A percentile compares a stretch with the other conserved stretches of the same genome.
These are phyloP conservation scores for Saccopteryx leptura DNA, from an alignment of 2,113 vertebrate genomes.

Conservation along the genomic window DNA sequence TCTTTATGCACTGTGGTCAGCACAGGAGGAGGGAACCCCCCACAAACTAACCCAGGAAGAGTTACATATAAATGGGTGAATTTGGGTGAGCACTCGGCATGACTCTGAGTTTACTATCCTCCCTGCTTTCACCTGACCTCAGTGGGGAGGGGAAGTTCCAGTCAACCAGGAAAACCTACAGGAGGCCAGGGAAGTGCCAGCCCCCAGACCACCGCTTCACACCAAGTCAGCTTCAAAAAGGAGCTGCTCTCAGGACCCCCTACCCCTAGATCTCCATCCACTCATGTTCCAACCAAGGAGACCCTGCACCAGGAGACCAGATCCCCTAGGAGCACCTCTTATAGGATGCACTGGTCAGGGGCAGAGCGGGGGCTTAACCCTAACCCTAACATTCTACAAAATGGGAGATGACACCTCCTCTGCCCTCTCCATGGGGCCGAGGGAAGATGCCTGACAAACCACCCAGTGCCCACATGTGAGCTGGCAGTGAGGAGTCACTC, in stretches of 20 bases:
- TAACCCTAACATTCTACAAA: no score
- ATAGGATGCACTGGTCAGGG: background rate
- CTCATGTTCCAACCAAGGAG: background rate
- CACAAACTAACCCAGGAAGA: background rate
- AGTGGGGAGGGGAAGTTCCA: rapidly evolving
- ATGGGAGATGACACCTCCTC: background rate
- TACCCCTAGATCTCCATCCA: background rate
- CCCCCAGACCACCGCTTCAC: background rate
- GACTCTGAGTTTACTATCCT: background rate
- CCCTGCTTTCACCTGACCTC: background rate
- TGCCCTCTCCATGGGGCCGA: background rate
- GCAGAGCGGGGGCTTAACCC: background rate
- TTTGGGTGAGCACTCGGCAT: background rate
- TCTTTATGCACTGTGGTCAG: background rate
- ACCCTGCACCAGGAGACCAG: no score
- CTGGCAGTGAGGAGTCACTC: background rate
- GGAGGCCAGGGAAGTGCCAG: background rate
- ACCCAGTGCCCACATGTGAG: rapidly evolving
- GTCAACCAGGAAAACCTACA: no score
- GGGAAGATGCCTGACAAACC: background rate
- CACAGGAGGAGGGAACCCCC: background rate
- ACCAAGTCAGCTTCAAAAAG: background rate
- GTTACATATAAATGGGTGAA: background rate
- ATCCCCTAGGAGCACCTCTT: background rate
- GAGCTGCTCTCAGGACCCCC: background rate